Evolutionary conservation across 2,888 invertebrate species (phyloP).

Genomic region (Sepioteuthis lessoniana): DNA sequence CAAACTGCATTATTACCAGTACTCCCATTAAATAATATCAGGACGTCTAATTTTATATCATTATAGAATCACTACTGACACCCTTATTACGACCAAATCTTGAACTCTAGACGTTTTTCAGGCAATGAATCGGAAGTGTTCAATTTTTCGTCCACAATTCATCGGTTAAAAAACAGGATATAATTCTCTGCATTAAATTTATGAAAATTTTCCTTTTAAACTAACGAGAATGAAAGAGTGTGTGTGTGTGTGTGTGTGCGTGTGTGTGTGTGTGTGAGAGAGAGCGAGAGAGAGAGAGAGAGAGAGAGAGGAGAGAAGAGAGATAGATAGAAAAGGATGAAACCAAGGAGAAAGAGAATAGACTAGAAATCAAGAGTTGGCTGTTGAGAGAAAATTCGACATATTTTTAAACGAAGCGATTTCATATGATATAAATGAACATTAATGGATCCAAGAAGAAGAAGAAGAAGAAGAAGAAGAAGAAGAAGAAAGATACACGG

Average conservation of each 20-base stretch:
- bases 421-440: background rate
- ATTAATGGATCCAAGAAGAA: background rate
- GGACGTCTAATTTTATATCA: no score
- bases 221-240: background rate
- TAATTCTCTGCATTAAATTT: background rate
- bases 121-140: no score
- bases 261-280: background rate
- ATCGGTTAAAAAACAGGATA: background rate
- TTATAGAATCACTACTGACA: no score
- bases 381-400: background rate
- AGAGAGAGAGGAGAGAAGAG: background rate
- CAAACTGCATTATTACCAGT: no score
- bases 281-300: background rate
- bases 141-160: background rate
- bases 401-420: background rate
- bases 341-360: background rate
- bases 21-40: no score
- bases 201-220: background rate
- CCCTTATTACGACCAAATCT: no score
- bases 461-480: no score
- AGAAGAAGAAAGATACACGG: no score
- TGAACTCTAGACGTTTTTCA: no score
- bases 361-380: background rate
- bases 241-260: background rate
- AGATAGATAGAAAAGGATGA: background rate